phyloP scores from a whole-genome alignment of 2,797 vertebrate genomes.

The Epinephelus coioides region DNA sequence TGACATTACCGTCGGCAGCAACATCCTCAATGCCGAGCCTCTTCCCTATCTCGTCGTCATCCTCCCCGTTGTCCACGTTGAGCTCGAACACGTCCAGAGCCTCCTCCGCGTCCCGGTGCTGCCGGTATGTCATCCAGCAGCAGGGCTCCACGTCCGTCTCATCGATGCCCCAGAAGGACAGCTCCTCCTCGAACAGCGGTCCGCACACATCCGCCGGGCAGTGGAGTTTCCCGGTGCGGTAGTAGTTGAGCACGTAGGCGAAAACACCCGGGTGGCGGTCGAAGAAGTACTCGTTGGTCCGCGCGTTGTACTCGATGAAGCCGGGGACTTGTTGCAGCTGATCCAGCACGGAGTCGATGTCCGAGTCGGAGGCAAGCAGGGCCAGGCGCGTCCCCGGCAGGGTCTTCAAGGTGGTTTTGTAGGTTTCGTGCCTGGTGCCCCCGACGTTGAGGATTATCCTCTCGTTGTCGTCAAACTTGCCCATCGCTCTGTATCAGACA shows the following conservation, averaged over 20 bases:
- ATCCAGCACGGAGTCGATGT: conserved; percentile 87
- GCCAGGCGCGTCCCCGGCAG: conserved; percentile 95
- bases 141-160: conserved; percentile 98
- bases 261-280: conserved; percentile 97
- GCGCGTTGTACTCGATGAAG: conserved; percentile 89
- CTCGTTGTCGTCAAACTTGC: conserved; percentile 96
- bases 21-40: conserved; percentile 93
- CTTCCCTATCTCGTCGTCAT: conserved; percentile 88
- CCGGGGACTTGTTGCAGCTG: conserved; percentile 89
- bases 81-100: conserved; percentile 97
- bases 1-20: conserved; percentile 84
- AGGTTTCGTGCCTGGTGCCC: conserved; percentile 96
- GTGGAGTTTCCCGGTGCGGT: conserved; percentile 97
- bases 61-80: conserved; percentile 84
- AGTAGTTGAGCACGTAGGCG: conserved; percentile 97
- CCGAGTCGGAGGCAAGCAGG: conserved; percentile 91
- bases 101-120: conserved; percentile 97
- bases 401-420: conserved; percentile 94
- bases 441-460: conserved; percentile 98
- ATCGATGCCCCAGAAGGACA: conserved; percentile 97
- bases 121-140: conserved; percentile 98
- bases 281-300: conserved; percentile 94
- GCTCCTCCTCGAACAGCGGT: conserved; percentile 96
- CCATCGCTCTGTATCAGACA: conserved; percentile 95
- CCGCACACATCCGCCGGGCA: conserved; percentile 98